Evolutionary conservation across 2,113 vertebrate genomes (phyloP), one percentile per base, ranked within the genome.

Genomic region (Hymenochirus boettgeri): DNA sequence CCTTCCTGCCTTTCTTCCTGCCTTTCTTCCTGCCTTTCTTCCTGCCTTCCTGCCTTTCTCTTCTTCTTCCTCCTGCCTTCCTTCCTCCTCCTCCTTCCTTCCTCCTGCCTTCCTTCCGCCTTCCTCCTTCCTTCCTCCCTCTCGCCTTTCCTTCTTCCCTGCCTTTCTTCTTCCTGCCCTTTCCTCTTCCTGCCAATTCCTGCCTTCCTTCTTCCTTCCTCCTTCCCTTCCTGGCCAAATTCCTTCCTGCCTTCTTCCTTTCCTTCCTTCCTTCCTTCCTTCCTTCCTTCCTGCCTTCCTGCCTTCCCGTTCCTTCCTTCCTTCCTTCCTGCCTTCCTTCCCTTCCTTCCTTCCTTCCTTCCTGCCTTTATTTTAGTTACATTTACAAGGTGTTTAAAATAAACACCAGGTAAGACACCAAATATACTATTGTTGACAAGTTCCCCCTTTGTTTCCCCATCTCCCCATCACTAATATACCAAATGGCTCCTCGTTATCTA

Each of bases 251-350:
- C 46, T 48, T 48, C 46, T 18, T 48, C 21, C 46, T 18, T 48
- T 48, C 46, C 46, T 48, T 42, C 37, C 46, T 48, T 48, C 46
- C 46, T 48, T 48, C 46, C 46, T 48, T 48, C 46, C 46, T 48
- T 48, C 46, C 46, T 48, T 2, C 47, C 47, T 50, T 50, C 47
- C 47, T 50, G 21, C 19, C 19, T 23, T 50, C 19, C 19, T 21
- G 5, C 46, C 7, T 4, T 4, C 7, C 19, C 31, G 2, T 10
- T 7, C 31, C 7, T 33, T 7, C 7, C 7, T 33, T 33, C 31
- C 7, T 33, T 12, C 31, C 7, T 33, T 12, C 31, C 7, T 33
- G 8, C 31, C 31, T 5, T 31, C 29, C 29, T 10, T 5, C 10
- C 29, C 29, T 5, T 31, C 29, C 4, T 5, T 31, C 29, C 10